Evolutionary conservation across 2,797 vertebrate genomes (phyloP).

Genomic region (Pteronotus mesoamericanus): DNA sequence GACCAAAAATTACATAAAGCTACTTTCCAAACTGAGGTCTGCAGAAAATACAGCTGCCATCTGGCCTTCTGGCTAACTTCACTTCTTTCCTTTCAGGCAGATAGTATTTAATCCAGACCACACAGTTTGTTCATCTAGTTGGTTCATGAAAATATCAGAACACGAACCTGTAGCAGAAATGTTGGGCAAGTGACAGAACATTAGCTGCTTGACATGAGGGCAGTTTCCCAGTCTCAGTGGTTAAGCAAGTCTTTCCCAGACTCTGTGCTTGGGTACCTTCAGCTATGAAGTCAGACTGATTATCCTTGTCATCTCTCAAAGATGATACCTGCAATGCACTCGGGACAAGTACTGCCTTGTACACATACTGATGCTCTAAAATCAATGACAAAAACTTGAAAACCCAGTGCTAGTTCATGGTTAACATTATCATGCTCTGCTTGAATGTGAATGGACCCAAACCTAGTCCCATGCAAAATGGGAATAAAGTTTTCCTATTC

Average conservation of each 20-base stretch:
- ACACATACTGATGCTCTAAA: background rate
- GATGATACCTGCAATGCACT: background rate
- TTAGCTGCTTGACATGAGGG: constrained; percentile 9
- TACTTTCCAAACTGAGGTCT: constrained; percentile 58
- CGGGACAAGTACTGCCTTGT: background rate
- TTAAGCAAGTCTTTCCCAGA: background rate
- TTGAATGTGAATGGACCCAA: background rate
- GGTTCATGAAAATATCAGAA: constrained; percentile 32
- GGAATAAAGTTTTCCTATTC: background rate
- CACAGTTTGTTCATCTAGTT: constrained; percentile 13
- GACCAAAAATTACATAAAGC: constrained; percentile 60
- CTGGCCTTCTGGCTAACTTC: constrained; percentile 55
- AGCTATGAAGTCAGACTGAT: constrained; percentile 5
- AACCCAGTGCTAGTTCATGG: background rate
- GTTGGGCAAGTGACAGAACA: constrained; percentile 10
- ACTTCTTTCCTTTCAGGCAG: constrained; percentile 43
- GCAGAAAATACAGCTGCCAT: constrained; percentile 63
- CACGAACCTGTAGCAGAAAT: background rate
- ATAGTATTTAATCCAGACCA: constrained; percentile 58
- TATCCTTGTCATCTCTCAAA: constrained; percentile 27
- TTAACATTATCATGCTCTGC: background rate
- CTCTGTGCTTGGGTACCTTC: background rate
- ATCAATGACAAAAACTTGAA: constrained; percentile 1
- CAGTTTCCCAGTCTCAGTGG: background rate
- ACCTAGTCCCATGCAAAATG: background rate